Evolutionary conservation across 2,797 vertebrate species (phyloP).

Genomic region (Sardinella longiceps): DNA sequence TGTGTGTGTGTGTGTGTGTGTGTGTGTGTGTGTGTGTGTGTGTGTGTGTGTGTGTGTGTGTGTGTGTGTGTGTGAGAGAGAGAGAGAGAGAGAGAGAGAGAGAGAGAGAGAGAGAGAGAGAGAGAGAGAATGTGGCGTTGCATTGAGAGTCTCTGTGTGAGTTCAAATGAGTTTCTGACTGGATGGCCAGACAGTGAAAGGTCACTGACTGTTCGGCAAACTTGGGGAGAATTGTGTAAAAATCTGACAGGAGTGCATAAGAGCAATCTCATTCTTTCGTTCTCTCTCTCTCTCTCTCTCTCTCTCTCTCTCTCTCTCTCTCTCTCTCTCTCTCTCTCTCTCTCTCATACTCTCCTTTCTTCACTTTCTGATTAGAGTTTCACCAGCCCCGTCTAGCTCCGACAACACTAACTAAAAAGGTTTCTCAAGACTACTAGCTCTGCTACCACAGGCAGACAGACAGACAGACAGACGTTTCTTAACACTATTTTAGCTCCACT

Average conservation of each 20-base stretch:
- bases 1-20: too few relatives aligned
- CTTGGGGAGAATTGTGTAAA: neutral
- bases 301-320: neutral
- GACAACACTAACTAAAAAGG: too few relatives aligned
- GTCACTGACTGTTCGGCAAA: neutral
- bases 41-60: too few relatives aligned
- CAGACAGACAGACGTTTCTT: too few relatives aligned
- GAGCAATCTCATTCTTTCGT: neutral
- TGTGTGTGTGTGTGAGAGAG: too few relatives aligned
- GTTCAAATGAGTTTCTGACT: neutral
- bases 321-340: too few relatives aligned
- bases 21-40: too few relatives aligned
- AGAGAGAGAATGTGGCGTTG: neutral
- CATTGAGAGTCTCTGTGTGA: neutral
- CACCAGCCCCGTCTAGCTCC: too few relatives aligned
- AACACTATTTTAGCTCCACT: too few relatives aligned
- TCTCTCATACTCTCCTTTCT: neutral
- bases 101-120: too few relatives aligned
- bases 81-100: neutral
- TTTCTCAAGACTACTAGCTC: too few relatives aligned
- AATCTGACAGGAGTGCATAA: neutral
- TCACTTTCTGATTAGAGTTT: neutral
- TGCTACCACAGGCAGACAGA: too few relatives aligned
- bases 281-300: neutral
- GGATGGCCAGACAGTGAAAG: neutral